Evolutionary conservation across 1,140 invertebrate species (phyloP), one percentile per base, ranked within the genome.

Genomic region (Drosophila bocqueti): DNA sequence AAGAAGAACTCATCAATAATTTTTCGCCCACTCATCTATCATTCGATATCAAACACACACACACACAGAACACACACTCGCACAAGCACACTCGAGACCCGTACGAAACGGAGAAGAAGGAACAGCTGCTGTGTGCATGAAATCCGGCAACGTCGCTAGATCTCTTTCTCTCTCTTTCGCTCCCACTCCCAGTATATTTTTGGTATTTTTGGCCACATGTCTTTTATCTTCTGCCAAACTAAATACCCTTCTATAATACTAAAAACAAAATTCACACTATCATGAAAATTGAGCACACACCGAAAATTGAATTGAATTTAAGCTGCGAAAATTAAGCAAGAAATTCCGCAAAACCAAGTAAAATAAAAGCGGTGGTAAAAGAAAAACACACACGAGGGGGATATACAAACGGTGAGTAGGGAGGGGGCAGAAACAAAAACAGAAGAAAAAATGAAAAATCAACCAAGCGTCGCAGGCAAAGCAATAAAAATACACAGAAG

Each of bases 261-360:
- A 83, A 87, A 84, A 10, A 18, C n/a, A 10, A 72, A 89, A 89
- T 78, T 87, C 81, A 81, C 77, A 75, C 83, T 81, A 80, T 55
- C 36, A 16, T 60, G 66, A 83, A 87, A 81, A 84, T 81, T 84
- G 63, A 69, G 78, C 77, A 74, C 61, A 40, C 16, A 52, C 46
- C 34, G 13, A 54, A 75, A 84, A 81, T 87, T 86, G 66, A 83
- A 90, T 81, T 81, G 63, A 76, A 90, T 90, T 87, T 77, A 89
- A 89, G 84, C 77, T 69, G 54, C 65, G 49, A 89, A 90, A 90
- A 84, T 85, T 79, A 82, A 89, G 82, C 79, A 89, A 79, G 65
- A 82, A 90, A 90, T 87, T 87, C 85, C 84, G 65, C 61, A 74
- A 58, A 66, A 21, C 18, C 43, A 57, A 75, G 38, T 43, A 58